Conservation (phyloP, 35 echinoderm and acorn worm species). For the Lytechinus pictus region DNA sequence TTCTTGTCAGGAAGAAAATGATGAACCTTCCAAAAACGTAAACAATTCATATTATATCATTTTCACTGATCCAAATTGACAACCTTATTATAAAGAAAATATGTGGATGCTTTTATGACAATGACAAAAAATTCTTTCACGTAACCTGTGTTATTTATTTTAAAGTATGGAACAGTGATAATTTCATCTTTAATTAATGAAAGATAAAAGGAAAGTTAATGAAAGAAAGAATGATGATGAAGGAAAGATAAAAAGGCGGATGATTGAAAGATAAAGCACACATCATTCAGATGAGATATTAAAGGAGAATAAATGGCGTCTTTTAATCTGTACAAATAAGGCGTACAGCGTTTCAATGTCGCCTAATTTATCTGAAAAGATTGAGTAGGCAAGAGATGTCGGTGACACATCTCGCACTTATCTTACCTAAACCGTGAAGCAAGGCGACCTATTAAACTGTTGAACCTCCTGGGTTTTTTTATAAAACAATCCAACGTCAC, state of each 20-base stretch:
- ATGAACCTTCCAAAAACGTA: too few species aligned
- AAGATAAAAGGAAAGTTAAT: too few species aligned
- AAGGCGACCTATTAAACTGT: background rate
- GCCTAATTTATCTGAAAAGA: background rate
- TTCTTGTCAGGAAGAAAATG: too few species aligned
- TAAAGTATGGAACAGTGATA: too few species aligned
- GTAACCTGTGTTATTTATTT: too few species aligned
- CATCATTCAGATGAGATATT: too few species aligned
- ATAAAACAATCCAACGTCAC: background rate
- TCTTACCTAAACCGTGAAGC: background rate
- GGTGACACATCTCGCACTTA: background rate
- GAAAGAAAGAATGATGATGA: background rate
- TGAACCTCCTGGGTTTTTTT: background rate
- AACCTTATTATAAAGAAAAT: too few species aligned
- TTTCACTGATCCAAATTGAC: too few species aligned
- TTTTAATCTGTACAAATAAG: background rate
- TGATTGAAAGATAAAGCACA: background rate
- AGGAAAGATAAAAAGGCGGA: background rate
- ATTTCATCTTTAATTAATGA: too few species aligned
- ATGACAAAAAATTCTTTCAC: too few species aligned
- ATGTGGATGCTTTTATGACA: too few species aligned
- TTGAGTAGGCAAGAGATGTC: background rate
- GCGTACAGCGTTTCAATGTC: background rate
- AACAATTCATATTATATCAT: too few species aligned
- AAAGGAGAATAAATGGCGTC: background rate